Evolutionary conservation across 2,113 vertebrate species (phyloP), one percentile per base, ranked within the genome.

Genomic region (Crocuta crocuta): DNA sequence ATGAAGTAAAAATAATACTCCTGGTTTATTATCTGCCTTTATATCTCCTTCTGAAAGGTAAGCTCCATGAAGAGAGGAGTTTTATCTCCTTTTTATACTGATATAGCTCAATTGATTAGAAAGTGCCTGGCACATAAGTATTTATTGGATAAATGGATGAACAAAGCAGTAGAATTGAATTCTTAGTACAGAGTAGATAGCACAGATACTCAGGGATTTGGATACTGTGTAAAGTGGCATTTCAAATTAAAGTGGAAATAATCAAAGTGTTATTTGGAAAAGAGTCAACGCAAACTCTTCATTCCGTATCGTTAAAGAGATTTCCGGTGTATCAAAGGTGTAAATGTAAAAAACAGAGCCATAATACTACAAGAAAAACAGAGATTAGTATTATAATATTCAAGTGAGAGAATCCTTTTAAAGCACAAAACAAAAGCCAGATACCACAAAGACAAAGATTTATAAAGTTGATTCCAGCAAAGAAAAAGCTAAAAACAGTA

Each of bases 1-100:
- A 86, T 65, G 50, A 94, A 83, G 63, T 74, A 83, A 88, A 94
- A 89, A 35, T 61, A 55, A 83, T 86, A 23, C 24, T 68, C 68
- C 19, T 21, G 8, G 82, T 82, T 81, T 70, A 58, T 76, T 95
- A 66, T 80, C 68, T 35, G 16, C 55, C 55, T 78, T 74, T 81
- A 21, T 63, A 24, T 39, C 39, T 90, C 33, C 24, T 55, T 94
- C 88, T 73, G 53, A 83, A 90, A 90, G 21, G 5, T n/a, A 81
- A 50, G 16, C 2, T 35, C 33, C 48, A 61, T 16, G 39, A 89
- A 21, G 53, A 89, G 7, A 53, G 24, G 11, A n/a, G 2, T 70
- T 65, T 43, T 28, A 1, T 53, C 1, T 48, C 12, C 53, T n/a
- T 74, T 13, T 65, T 6, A 78, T 39, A 33, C 26, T 68, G 10